Base-by-base conservation (phyloP, 2,113 vertebrate species). In the Notarius quadriscutis region DNA sequence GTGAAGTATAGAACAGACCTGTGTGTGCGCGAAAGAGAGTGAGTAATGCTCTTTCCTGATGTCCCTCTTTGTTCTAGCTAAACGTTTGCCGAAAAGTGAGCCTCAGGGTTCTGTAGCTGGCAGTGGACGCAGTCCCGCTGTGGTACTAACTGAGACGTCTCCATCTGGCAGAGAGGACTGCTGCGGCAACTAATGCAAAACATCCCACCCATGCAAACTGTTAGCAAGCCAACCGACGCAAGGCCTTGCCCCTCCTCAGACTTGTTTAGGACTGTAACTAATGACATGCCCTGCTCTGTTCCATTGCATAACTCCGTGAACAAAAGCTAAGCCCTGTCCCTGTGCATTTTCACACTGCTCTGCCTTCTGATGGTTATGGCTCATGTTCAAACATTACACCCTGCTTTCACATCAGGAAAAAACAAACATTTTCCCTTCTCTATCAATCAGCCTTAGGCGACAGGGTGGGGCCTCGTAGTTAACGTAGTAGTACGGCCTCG, bases 81-180 rank as follows among this genome's bases (percentile, higher is more conserved):
- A 99, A 95, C 97, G 96, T 93, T 95, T 99, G 96, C 98, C 98
- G 27, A 99, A 99, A 95, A 99, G 94, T 67, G 98, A 99, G 94
- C 97, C 97, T 89, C 97, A 98, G 94, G 96, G 95, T 90, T 89
- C 95, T 84, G 97, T 96, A 92, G 90, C 94, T 87, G 97, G 85
- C 92, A 96, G 95, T 81, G 94, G 95, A 87, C 94, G 97, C 92
- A 97, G 94, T 96, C 95, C 97, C 93, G 97, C 97, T 86, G 98
- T 98, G 94, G 97, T 97, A 92, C 96, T 99, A 94, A 97, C 97
- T 72, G 98, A 99, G 93, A 94, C 96, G 30, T 96, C 97, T 75
- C 97, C 98, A 90, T 96, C 79, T 41, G 5, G 96, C 86, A 98
- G 97, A 94, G 96, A 95, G 91, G 96, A 97, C 87, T 99, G 97